Conservation (phyloP, 2,797 vertebrate genomes). For the Uromys caudimaculatus region DNA sequence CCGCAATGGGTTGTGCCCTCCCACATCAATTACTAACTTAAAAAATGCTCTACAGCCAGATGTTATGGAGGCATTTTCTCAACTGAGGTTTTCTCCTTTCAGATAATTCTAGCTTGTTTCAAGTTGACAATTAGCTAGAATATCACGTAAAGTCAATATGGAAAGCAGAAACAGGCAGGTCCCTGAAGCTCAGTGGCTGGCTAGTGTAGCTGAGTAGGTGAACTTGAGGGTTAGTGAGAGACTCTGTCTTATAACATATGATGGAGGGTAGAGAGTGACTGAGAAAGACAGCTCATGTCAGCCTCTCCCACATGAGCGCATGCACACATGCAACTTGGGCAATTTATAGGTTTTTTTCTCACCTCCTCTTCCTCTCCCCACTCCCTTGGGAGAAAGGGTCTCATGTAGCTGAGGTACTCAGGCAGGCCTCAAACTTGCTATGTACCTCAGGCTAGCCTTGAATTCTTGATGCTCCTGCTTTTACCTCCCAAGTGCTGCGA, state of each 20-base stretch:
- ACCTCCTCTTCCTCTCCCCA: not conserved
- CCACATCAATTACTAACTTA: not conserved
- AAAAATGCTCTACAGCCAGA: not conserved
- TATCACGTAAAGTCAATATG: not conserved
- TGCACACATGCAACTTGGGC: not conserved
- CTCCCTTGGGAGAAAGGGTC: not conserved
- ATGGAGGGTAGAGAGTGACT: not conserved
- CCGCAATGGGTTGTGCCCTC: too few relatives aligned
- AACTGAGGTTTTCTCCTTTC: not conserved
- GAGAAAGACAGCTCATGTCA: not conserved
- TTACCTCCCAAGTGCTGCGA: not conserved
- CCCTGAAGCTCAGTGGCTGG: not conserved
- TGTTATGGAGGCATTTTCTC: not conserved
- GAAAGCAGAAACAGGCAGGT: not conserved
- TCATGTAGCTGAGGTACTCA: not conserved
- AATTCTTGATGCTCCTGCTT: not conserved
- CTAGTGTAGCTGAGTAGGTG: not conserved
- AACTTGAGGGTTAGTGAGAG: not conserved
- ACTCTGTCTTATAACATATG: not conserved
- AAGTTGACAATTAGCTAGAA: not conserved
- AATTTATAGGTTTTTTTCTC: not conserved
- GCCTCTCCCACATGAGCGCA: too few relatives aligned
- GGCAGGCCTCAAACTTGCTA: not conserved
- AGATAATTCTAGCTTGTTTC: not conserved
- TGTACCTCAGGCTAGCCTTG: not conserved